A percentile compares a stretch with the other conserved stretches of the same genome.
Conservation (phyloP, 23 tunicate species). For the Clavelina lepadiformis region DNA sequence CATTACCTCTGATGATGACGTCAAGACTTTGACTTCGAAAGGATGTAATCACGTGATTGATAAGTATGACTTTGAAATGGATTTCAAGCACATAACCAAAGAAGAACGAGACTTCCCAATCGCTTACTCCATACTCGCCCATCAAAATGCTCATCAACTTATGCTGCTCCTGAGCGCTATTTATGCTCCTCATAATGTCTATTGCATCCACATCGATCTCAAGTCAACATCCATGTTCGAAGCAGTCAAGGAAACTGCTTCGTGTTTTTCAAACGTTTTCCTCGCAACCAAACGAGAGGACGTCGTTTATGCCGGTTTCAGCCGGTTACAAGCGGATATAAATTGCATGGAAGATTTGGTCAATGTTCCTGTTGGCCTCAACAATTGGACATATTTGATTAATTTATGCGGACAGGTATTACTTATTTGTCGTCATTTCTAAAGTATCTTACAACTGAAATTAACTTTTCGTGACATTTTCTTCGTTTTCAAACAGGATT, state of each 20-base stretch:
- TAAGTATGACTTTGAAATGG: slow-evolving; percentile 1
- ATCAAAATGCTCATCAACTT: slow-evolving; percentile 40
- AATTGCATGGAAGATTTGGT: slow-evolving; percentile 72
- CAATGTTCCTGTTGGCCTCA: background rate
- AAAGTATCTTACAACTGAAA: too few relatives aligned
- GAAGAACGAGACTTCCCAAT: slow-evolving; percentile 43
- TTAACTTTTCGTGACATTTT: too few relatives aligned
- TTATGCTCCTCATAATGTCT: slow-evolving; percentile 54
- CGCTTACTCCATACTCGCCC: slow-evolving; percentile 53
- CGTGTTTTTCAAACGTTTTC: slow-evolving; percentile 64
- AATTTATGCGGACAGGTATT: slow-evolving; percentile 86
- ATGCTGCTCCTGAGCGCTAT: slow-evolving; percentile 47
- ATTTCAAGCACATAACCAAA: background rate
- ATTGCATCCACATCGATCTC: slow-evolving; percentile 67
- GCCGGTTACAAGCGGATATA: slow-evolving; percentile 63
- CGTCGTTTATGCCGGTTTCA: slow-evolving; percentile 48
- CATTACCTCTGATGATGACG: background rate
- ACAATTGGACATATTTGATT: slow-evolving; percentile 64
- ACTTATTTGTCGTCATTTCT: too few relatives aligned
- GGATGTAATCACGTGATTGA: slow-evolving; percentile 15
- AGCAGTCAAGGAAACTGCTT: slow-evolving; percentile 8
- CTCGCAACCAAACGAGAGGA: slow-evolving; percentile 20
- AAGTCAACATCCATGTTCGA: slow-evolving; percentile 6
- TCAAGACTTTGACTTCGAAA: background rate
- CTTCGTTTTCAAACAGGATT: slow-evolving; percentile 43